phyloP scores from a whole-genome alignment of 2,797 vertebrate species.

The Micromesistius poutassou region DNA sequence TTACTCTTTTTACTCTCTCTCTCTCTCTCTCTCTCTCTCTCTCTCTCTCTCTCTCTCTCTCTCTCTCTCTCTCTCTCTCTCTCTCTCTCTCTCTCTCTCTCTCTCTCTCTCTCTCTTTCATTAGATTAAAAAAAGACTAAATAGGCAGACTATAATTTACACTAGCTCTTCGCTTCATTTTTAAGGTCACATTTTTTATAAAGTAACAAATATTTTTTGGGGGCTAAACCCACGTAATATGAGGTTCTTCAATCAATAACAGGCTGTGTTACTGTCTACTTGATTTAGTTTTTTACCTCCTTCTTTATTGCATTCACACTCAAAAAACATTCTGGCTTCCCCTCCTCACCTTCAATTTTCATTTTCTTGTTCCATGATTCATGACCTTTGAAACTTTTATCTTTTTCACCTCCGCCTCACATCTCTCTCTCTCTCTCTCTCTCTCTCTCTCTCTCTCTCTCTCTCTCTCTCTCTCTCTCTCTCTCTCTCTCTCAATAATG shows the following conservation, averaged over 20 bases:
- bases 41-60: not conserved
- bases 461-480: not conserved
- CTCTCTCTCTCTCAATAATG: constrained; percentile 30
- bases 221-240: not conserved
- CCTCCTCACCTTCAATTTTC: not conserved
- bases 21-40: constrained; percentile 2
- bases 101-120: not conserved
- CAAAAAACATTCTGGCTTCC: not conserved
- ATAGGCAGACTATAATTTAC: not conserved
- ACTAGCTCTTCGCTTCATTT: not conserved
- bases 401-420: not conserved
- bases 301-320: not conserved
- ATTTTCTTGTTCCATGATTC: not conserved
- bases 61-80: not conserved
- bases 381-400: not conserved
- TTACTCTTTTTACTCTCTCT: not conserved
- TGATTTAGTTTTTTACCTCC: not conserved
- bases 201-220: not conserved
- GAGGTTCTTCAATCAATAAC: not conserved
- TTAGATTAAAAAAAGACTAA: not conserved
- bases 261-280: not conserved
- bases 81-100: not conserved
- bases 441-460: not conserved
- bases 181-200: not conserved
- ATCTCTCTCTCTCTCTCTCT: not conserved